A percentile compares a stretch with the other conserved stretches of the same genome.
These are phyloP conservation scores for Aphidius ervi DNA, from an alignment of 1,140 invertebrate genomes.

Conservation along the genomic window DNA sequence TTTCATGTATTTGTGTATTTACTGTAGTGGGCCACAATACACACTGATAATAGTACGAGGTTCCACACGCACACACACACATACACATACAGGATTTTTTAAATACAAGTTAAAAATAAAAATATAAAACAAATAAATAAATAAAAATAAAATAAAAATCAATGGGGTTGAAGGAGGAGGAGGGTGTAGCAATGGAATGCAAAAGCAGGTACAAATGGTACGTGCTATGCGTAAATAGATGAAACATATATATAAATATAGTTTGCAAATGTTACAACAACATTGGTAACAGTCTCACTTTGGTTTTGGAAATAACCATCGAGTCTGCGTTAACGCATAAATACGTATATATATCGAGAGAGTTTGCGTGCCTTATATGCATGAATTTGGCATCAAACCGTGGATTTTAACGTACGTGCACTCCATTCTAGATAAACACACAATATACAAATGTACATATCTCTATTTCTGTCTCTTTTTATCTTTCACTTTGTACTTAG, in stretches of 20 bases:
- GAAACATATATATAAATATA: constrained; percentile 8
- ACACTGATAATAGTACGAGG: too few species aligned
- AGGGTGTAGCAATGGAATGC: constrained; percentile 16
- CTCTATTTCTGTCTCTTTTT: constrained; percentile 1
- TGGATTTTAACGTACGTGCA: constrained; percentile 2
- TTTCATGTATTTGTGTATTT: constrained; percentile 29
- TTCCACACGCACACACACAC: too few species aligned
- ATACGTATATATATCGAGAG: constrained; percentile 13
- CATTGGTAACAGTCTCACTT: not conserved
- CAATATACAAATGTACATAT: not conserved
- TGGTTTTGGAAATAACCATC: constrained; percentile 12
- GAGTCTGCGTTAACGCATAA: constrained; percentile 23
- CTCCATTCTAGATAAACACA: constrained; percentile 9
- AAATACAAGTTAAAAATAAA: too few species aligned
- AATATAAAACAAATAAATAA: too few species aligned
- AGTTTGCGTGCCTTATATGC: constrained; percentile 17
- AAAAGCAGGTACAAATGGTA: constrained; percentile 19
- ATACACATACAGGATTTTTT: too few species aligned
- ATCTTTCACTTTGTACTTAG: not conserved
- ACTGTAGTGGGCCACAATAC: not conserved
- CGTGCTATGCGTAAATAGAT: constrained; percentile 23
- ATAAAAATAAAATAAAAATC: not conserved
- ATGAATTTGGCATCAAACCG: constrained; percentile 1
- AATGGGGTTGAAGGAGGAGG: not conserved
- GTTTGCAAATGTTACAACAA: not conserved